phyloP scores from a whole-genome alignment of 2,888 invertebrate species.

The Pheosia gnoma region DNA sequence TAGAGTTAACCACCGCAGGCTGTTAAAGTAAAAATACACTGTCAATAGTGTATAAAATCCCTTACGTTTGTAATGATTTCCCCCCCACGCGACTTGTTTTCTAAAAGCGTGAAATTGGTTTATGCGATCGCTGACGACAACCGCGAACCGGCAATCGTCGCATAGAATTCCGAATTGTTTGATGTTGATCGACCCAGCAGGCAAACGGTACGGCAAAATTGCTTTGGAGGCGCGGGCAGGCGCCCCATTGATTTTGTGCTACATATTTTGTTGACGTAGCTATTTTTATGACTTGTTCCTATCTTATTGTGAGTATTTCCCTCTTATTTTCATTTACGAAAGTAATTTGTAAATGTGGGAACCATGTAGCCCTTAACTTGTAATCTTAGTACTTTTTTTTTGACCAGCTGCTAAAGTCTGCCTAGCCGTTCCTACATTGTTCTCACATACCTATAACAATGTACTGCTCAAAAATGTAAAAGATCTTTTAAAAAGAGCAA shows the following conservation, averaged over 20 bases:
- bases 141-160: conserved; percentile 17
- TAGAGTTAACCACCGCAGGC: not conserved
- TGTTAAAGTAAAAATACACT: not conserved
- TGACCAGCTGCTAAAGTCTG: too few species aligned
- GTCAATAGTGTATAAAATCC: not conserved
- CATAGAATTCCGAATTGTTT: conserved; percentile 24
- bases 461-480: too few species aligned
- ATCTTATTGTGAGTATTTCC: not conserved
- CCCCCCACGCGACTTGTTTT: not conserved
- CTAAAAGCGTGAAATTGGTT: conserved; percentile 27
- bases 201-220: conserved; percentile 21
- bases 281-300: not conserved
- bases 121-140: conserved; percentile 23
- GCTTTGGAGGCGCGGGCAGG: conserved; percentile 6
- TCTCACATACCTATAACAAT: too few species aligned
- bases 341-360: too few species aligned
- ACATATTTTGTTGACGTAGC: not conserved
- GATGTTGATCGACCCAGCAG: conserved; percentile 20
- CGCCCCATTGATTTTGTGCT: not conserved
- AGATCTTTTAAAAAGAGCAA: too few species aligned
- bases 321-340: too few species aligned
- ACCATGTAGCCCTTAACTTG: too few species aligned
- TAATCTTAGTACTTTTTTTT: too few species aligned
- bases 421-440: too few species aligned
- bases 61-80: not conserved